Conservation (phyloP, 2,888 invertebrate species). For the Caenorhabditis panamensis region DNA sequence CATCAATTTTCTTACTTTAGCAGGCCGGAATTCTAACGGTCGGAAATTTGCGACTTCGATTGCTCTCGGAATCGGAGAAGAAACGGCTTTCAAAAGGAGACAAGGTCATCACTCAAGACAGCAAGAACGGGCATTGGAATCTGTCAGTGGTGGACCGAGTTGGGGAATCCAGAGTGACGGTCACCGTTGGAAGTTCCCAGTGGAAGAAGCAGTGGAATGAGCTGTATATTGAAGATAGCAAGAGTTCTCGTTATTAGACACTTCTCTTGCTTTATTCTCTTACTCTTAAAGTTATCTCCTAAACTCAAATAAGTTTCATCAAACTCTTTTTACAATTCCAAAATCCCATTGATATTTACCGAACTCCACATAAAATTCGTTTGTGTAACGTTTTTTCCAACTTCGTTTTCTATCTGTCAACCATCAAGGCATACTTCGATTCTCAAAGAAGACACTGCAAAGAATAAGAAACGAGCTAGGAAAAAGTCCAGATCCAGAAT, state of each 20-base stretch:
- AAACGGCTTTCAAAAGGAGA: conserved; percentile 16
- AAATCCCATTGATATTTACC: no score
- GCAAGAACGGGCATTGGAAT: conserved; percentile 52
- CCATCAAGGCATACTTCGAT: no score
- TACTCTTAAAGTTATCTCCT: not conserved
- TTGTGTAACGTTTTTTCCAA: no score
- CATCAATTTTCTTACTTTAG: not conserved
- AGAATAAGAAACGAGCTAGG: no score
- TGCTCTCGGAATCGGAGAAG: conserved; percentile 23
- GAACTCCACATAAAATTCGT: no score
- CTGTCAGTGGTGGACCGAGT: conserved; percentile 30
- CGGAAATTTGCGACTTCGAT: conserved; percentile 39
- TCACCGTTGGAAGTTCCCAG: conserved; percentile 18
- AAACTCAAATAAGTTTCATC: no score
- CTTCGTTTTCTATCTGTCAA: no score
- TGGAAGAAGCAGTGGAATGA: conserved; percentile 48
- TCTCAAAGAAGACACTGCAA: no score
- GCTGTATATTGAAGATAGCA: conserved; percentile 42
- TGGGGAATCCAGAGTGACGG: conserved; percentile 17
- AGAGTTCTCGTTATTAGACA: not conserved
- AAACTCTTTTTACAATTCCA: no score
- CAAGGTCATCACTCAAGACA: conserved; percentile 54
- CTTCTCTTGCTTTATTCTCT: not conserved
- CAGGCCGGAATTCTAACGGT: conserved; percentile 34
- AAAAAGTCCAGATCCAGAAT: no score